Evolutionary conservation across 1,140 invertebrate species (phyloP), one percentile per base, ranked within the genome.

Genomic region (Latrodectus geometricus): DNA sequence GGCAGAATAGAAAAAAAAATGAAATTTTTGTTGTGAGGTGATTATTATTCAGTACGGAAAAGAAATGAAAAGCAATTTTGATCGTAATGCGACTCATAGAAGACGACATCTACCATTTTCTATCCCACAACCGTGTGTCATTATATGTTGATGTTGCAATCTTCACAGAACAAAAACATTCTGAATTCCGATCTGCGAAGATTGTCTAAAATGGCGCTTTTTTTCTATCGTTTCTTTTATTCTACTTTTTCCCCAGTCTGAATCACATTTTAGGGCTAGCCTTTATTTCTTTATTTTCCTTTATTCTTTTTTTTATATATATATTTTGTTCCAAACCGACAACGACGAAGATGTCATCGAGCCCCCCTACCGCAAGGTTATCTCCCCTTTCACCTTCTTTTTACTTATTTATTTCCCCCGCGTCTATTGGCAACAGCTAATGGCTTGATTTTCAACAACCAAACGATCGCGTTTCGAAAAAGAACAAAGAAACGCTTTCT

Each of bases 141-240:
- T 78, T 78, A 78, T 78, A 78, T 78, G 76, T 78, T 78, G 76
- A 78, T 78, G 76, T 78, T 78, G 76, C 76, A 17, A 78, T 78
- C 61, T 68, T 17, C 76, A 48, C 35, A 23, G 35, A 17, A 78
- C 76, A 78, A 78, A 78, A 78, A 78, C 76, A 78, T 78, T 78
- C 76, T 17, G 76, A 78, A 78, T 78, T 78, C 76, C 76, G 76
- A 78, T 77, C 75, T 77, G 56, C 75, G 75, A 65, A 77, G 75
- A 77, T 78, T 78, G 76, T 66, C 76, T 78, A 50, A 68, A 78
- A 78, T 78, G 21, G 76, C 76, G 35, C 23, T 69, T 69, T 69
- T 69, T 69, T 69, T 21, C 15, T 9, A 20, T 21, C 68, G 15
- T 68, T 78, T 54, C 21, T n/a, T 35, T 15, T 50, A 48, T n/a